These are phyloP conservation scores for Chrysomela aeneicollis DNA, from an alignment of 2,888 invertebrate genomes.

Conservation along the genomic window DNA sequence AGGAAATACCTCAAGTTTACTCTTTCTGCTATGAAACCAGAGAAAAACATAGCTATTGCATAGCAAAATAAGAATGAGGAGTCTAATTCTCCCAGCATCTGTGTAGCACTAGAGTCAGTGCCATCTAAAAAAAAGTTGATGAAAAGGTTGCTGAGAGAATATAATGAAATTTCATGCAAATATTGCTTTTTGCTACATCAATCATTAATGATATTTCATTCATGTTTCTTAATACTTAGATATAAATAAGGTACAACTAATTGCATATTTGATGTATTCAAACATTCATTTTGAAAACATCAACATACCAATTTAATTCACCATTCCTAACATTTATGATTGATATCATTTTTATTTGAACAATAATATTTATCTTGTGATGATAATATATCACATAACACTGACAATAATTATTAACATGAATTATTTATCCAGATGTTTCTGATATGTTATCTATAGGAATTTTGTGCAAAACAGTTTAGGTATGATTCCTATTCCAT, in stretches of 20 bases:
- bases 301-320: no score
- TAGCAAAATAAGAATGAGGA: conserved; percentile 92
- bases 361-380: background rate
- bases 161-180: background rate
- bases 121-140: conserved; percentile 68
- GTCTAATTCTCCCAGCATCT: conserved; percentile 86
- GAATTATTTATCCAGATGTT: background rate
- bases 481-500: background rate
- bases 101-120: conserved; percentile 74
- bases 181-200: no score
- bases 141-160: background rate
- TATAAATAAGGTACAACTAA: no score
- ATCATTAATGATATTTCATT: no score
- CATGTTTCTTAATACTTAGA: no score
- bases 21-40: conserved; percentile 91
- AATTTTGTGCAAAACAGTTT: background rate
- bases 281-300: no score
- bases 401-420: background rate
- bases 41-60: conserved; percentile 90
- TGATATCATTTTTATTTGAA: no score
- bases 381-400: background rate
- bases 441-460: background rate
- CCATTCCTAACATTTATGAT: no score
- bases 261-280: no score
- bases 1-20: conserved; percentile 91